A percentile compares a stretch with the other conserved stretches of the same genome.
Evolutionary conservation across 2,888 invertebrate genomes (phyloP).

Genomic region (Abrostola triplasia): DNA sequence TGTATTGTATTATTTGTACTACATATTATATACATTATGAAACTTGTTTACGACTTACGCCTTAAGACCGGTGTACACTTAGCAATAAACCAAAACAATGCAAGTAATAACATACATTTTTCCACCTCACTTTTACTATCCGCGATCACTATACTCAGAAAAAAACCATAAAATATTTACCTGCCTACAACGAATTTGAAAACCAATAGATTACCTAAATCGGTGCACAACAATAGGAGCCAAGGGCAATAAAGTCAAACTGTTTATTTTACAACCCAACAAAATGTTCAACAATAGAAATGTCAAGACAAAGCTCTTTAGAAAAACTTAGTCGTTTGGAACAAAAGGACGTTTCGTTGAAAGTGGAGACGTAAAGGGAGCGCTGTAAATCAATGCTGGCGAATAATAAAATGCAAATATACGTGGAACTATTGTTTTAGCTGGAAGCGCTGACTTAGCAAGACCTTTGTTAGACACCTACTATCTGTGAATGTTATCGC

Average conservation of each 20-base stretch:
- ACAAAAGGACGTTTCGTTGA: slow-evolving; percentile 82
- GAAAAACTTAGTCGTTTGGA: slow-evolving; percentile 76
- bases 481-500: slow-evolving; percentile 38
- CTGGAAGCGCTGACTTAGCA: slow-evolving; percentile 51
- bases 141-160: slow-evolving; percentile 19
- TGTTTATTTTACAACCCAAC: slow-evolving; percentile 79
- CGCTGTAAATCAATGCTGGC: slow-evolving; percentile 76
- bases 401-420: slow-evolving; percentile 73
- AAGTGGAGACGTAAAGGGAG: slow-evolving; percentile 68
- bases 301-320: slow-evolving; percentile 80
- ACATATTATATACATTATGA: too few species aligned
- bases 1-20: too few species aligned
- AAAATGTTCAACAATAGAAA: slow-evolving; percentile 75
- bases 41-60: neutral
- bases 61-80: neutral
- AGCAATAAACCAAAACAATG: slow-evolving; percentile 20
- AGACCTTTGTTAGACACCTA: slow-evolving; percentile 18
- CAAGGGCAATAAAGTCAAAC: slow-evolving; percentile 75
- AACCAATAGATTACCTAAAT: slow-evolving; percentile 63
- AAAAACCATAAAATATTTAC: slow-evolving; percentile 17
- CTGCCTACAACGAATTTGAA: slow-evolving; percentile 33
- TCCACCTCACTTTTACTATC: slow-evolving; percentile 11
- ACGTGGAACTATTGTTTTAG: slow-evolving; percentile 48
- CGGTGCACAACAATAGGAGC: slow-evolving; percentile 66
- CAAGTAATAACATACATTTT: neutral